These are phyloP conservation scores for Bos indicus DNA, from an alignment of 2,113 vertebrate genomes.

Conservation along the genomic window DNA sequence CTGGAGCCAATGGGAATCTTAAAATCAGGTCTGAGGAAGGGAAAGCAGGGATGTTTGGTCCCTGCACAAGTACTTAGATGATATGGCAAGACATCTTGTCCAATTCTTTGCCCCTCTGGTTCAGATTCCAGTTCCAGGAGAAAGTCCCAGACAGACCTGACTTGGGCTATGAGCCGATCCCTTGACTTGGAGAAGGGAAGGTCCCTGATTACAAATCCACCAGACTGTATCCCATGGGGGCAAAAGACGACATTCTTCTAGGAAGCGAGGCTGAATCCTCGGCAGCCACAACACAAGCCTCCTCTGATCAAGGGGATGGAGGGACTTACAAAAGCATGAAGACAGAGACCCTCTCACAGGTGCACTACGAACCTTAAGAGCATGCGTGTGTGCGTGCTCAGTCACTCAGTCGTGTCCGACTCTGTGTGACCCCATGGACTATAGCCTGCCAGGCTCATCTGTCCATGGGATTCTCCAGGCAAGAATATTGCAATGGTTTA, in stretches of 20 bases:
- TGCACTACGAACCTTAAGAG: neutral
- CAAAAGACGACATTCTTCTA: neutral
- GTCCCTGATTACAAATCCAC: neutral
- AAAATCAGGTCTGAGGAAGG: neutral
- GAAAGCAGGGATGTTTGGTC: neutral
- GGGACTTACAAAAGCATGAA: neutral
- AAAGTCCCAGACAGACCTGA: neutral
- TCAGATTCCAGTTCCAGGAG: neutral
- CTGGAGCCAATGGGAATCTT: neutral
- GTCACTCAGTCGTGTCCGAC: neutral
- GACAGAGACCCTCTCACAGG: neutral
- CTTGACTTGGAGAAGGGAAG: neutral
- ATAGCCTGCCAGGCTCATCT: neutral
- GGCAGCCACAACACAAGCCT: neutral
- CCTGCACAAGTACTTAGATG: neutral
- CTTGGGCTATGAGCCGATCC: neutral
- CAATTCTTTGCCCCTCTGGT: neutral
- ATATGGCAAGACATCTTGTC: neutral
- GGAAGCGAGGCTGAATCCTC: neutral
- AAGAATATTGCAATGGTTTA: neutral
- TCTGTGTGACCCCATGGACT: neutral
- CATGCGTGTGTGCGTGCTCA: accelerated
- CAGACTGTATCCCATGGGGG: neutral
- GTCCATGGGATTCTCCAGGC: neutral
- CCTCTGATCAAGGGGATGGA: neutral